These are phyloP conservation scores for Meiosimyza decipiens DNA, from an alignment of 2,888 invertebrate species.

Conservation along the genomic window DNA sequence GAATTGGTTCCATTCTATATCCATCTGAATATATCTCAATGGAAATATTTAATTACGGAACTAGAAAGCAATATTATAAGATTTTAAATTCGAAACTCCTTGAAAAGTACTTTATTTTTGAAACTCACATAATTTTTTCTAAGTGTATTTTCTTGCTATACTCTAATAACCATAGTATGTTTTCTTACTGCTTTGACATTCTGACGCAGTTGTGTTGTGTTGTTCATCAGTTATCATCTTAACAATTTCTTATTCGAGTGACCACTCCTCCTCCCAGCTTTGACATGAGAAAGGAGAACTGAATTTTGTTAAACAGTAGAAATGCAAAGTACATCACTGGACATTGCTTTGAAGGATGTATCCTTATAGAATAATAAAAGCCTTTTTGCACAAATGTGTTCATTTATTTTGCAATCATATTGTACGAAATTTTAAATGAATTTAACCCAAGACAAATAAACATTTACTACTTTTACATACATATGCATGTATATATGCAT, in stretches of 20 bases:
- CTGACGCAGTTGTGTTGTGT: slow-evolving; percentile 30
- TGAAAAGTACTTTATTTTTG: too few species aligned
- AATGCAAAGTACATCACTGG: neutral
- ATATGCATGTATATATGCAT: too few species aligned
- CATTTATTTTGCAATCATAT: slow-evolving; percentile 31
- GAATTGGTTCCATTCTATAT: too few species aligned
- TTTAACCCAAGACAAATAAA: slow-evolving; percentile 31
- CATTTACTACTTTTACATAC: slow-evolving; percentile 6
- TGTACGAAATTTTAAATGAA: slow-evolving; percentile 32
- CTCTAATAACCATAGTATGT: slow-evolving; percentile 2
- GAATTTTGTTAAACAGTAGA: too few species aligned
- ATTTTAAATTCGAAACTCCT: too few species aligned
- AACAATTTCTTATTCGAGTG: slow-evolving; percentile 13
- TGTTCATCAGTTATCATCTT: slow-evolving; percentile 29
- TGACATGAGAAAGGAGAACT: too few species aligned
- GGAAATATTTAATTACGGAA: too few species aligned
- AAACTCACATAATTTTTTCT: too few species aligned
- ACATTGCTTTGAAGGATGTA: slow-evolving; percentile 18
- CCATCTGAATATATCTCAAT: too few species aligned
- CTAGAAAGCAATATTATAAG: too few species aligned
- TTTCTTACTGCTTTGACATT: slow-evolving; percentile 22
- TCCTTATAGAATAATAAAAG: slow-evolving; percentile 31
- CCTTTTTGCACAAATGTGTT: slow-evolving; percentile 26
- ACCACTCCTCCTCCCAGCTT: neutral
- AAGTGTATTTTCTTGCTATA: neutral